Percentiles rank a stretch among this genome's conserved stretches.
phyloP scores from a whole-genome alignment of 2,797 vertebrate species.

The Cercopithecus neglectus region DNA sequence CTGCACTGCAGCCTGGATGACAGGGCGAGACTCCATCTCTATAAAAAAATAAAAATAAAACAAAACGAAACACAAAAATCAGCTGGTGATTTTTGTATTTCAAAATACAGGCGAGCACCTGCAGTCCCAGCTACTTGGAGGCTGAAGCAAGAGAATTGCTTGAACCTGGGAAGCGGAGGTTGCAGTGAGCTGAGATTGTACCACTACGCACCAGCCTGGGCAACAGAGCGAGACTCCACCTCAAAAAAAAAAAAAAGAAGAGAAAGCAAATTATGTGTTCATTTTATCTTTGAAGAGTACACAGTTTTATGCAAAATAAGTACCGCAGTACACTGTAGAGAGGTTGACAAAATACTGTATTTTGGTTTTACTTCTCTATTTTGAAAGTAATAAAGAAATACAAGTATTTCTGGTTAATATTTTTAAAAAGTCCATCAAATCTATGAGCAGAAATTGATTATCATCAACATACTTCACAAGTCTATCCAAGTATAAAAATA shows the following conservation, averaged over 20 bases:
- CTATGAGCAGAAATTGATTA: constrained; percentile 6
- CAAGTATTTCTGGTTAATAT: constrained; percentile 9
- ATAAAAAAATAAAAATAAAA: too few relatives aligned
- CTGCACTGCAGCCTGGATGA: too few relatives aligned
- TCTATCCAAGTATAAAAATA: constrained; percentile 4
- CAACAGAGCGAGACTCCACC: too few relatives aligned
- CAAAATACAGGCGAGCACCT: too few relatives aligned
- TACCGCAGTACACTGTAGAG: not conserved
- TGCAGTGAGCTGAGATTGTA: not conserved
- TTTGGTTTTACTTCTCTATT: constrained; percentile 51
- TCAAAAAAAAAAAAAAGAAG: not conserved
- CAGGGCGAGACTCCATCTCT: too few relatives aligned
- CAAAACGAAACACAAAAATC: too few relatives aligned
- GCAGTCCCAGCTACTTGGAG: not conserved
- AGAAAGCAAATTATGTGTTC: not conserved
- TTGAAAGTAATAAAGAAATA: constrained; percentile 49
- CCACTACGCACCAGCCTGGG: too few relatives aligned
- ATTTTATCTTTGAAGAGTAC: not conserved
- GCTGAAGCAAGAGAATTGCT: not conserved
- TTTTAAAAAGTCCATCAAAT: constrained; percentile 13
- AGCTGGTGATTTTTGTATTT: too few relatives aligned
- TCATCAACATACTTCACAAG: constrained; percentile 7
- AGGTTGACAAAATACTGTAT: not conserved
- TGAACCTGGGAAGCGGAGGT: not conserved
- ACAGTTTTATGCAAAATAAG: constrained; percentile 53